Conservation (phyloP, 2,113 vertebrate genomes). For the Larimichthys polyactis region DNA sequence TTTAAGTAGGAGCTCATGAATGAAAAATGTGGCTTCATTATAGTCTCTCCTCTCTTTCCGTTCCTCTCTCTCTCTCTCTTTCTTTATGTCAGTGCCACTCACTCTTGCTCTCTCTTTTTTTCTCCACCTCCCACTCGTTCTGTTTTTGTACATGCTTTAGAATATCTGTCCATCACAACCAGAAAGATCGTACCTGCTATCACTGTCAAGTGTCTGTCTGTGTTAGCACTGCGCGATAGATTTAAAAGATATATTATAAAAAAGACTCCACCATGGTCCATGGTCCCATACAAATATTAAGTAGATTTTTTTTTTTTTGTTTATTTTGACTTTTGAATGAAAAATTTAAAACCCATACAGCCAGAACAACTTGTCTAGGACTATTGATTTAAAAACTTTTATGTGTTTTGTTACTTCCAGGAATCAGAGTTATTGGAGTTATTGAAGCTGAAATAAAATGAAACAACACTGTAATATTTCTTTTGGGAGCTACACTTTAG, state of each 20-base stretch:
- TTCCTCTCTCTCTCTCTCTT: neutral
- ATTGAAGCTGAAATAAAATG: neutral
- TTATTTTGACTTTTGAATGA: neutral
- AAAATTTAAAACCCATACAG: neutral
- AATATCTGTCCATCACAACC: conserved; percentile 35
- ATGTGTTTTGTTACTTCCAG: neutral
- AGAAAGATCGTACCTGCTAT: neutral
- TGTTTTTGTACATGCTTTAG: conserved; percentile 25
- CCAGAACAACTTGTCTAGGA: neutral
- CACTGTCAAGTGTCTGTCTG: neutral
- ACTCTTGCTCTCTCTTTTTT: conserved; percentile 3
- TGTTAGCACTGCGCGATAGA: neutral
- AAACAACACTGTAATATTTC: neutral
- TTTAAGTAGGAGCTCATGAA: conserved; percentile 56
- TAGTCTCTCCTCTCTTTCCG: conserved; percentile 1
- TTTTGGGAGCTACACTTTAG: neutral
- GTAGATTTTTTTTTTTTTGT: neutral
- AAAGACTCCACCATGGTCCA: neutral
- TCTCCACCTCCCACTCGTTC: neutral
- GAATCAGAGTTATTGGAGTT: neutral
- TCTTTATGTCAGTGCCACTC: neutral
- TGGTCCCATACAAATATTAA: neutral
- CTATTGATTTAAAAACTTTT: conserved; percentile 6
- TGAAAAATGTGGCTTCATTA: conserved; percentile 56
- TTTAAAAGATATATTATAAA: too few species aligned